Base-by-base conservation (phyloP, 30 jellyfish, hydroid and myxozoan genomes). In the Nemopilema nomurai region DNA sequence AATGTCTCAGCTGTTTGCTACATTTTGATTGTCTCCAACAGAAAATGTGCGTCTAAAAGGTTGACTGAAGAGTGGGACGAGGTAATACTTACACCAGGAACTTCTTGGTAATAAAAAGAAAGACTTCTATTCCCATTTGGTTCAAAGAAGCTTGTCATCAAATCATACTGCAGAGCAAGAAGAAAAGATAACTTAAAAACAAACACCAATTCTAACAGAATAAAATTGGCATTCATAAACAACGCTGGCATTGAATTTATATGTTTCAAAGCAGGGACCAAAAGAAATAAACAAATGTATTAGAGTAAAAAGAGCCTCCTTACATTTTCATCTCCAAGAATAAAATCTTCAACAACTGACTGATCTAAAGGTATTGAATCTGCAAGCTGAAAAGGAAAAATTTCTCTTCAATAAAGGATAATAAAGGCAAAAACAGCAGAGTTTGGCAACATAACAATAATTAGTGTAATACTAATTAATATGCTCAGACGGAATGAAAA, bases 291-390 rank as follows among this genome's bases (percentile, higher is more conserved):
- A 41, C 25, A 6, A 18, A 30, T 25, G 8, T 7, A 41, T 31
- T 29, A 32, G 22, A 16, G 20, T 17, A 1, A 18, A 79, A 13
- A 13, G 57, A 6, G 13, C 57, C 13, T 8, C 26, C 87, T 65
- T 52, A 89, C 97, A 70, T 90, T 90, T 32, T 90, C 97, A 50
- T 90, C 97, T n/a, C 93, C 93, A 25, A 90, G 53, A 29, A 90
- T 53, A 65, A 82, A 85, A 49, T 90, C 97, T 52, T 90, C 94
- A 20, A 86, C 90, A 20, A 83, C 81, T 13, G 87, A 28, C 49
- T 90, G 93, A 82, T 82, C 94, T 72, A 86, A 31, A 31, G 94
- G 90, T 50, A 88, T 76, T 4, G 91, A 68, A 29, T 81, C 91
- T 74, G 91, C 82, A 26, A 80, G 71, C 90, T 75, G 23, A 28